Conservation (phyloP, 1,140 invertebrate species). For the Drosophila azteca region DNA sequence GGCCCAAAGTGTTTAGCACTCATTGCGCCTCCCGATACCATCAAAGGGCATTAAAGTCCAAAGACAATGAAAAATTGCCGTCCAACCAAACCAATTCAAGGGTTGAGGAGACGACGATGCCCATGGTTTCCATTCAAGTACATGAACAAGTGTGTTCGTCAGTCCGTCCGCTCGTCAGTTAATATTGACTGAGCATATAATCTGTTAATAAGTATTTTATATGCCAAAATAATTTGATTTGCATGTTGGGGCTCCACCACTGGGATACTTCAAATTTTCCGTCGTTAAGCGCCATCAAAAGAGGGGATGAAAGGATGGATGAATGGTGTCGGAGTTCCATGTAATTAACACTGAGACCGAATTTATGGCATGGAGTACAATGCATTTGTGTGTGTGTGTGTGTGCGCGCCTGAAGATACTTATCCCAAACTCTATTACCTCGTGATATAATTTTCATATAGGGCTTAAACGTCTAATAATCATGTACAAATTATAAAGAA, state of each 20-base stretch:
- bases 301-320: neutral
- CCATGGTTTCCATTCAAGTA: neutral
- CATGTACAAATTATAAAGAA: too few relatives aligned
- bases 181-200: conserved; percentile 57
- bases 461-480: too few relatives aligned
- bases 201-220: conserved; percentile 70
- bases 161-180: conserved; percentile 34
- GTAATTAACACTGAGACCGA: conserved; percentile 50
- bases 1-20: conserved; percentile 45
- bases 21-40: conserved; percentile 35
- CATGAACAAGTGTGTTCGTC: neutral
- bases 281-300: conserved; percentile 11
- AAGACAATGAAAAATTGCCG: conserved; percentile 28
- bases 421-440: conserved; percentile 31
- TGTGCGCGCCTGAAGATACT: neutral
- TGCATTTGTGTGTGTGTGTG: too few relatives aligned
- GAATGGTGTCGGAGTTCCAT: conserved; percentile 45
- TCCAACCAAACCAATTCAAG: conserved; percentile 8
- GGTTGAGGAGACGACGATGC: neutral
- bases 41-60: conserved; percentile 59
- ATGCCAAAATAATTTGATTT: conserved; percentile 80
- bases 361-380: conserved; percentile 51
- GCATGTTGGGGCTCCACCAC: conserved; percentile 36
- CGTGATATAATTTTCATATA: conserved; percentile 12
- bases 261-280: conserved; percentile 17